Evolutionary conservation across 2,888 invertebrate species (phyloP), one percentile per base, ranked within the genome.

Genomic region (Fragum fragum): DNA sequence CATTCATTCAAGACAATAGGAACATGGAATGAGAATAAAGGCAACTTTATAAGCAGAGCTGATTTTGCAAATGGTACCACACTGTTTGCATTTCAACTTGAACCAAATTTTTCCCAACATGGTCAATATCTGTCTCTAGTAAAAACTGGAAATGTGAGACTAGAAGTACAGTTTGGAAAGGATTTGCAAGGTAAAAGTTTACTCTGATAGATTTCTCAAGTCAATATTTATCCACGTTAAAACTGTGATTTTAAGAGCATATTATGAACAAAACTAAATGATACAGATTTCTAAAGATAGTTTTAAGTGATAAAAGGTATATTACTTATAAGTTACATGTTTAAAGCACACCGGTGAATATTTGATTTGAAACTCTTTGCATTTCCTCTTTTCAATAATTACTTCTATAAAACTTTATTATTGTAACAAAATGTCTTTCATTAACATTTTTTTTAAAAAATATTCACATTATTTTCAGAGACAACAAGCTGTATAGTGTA

Each of bases 401-500:
- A n/a, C n/a, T n/a, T n/a, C n/a, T n/a, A n/a, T n/a, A n/a, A n/a
- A n/a, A n/a, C n/a, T 18, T 47, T 47, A 18, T 61, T 16, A 18
- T 57, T 16, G 16, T n/a, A n/a, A 21, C 18, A 14, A 26, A 26
- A 21, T 14, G 23, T 21, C 16, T 21, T n/a, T n/a, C 23, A 23
- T n/a, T n/a, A n/a, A n/a, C n/a, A n/a, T n/a, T n/a, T 57, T 14
- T 57, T 21, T 21, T 21, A 21, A 21, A 14, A 57, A 21, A 14
- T 23, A n/a, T 26, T 57, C 14, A 14, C 18, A 2, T 23, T 57
- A 1, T 29, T 61, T 61, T 21, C 68, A 68, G 68, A 72, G 16
- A 71, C 82, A 18, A 72, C 73, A 16, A 76, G 69, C 18, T 76
- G 76, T 26, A 73, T 83, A 21, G 61, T 77, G 14, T 83, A 83